phyloP scores from a whole-genome alignment of 2,113 vertebrate species.

The Cathartes aura region DNA sequence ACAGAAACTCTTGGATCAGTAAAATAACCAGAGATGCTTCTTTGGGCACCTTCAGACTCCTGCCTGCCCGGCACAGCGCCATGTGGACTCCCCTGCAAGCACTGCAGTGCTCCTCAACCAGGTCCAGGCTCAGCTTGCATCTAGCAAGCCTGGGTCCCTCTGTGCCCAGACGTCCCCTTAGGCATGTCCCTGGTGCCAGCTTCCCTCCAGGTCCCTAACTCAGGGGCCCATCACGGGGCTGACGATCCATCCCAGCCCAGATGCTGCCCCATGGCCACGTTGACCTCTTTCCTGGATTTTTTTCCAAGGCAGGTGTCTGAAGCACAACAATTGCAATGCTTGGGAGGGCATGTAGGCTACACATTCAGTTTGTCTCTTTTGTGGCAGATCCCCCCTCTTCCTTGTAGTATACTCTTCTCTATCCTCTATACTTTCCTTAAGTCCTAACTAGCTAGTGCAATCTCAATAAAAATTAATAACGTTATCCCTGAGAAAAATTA shows the following conservation, averaged over 20 bases:
- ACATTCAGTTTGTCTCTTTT: neutral
- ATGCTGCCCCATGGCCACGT: fast-evolving
- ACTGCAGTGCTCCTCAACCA: neutral
- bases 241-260: neutral
- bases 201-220: neutral
- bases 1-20: neutral
- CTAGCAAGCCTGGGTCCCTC: neutral
- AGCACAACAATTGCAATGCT: neutral
- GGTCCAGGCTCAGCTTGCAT: neutral
- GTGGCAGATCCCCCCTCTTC: neutral
- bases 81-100: neutral
- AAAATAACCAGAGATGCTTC: neutral
- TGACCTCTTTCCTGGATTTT: neutral
- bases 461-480: neutral
- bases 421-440: neutral
- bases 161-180: neutral
- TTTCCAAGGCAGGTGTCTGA: neutral
- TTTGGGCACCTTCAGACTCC: neutral
- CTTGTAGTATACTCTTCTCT: neutral
- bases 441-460: neutral
- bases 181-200: neutral
- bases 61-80: neutral
- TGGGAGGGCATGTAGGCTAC: neutral
- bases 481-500: neutral
- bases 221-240: neutral